Evolutionary conservation across 2,797 vertebrate genomes (phyloP).

Genomic region (Enteromius anoplus): DNA sequence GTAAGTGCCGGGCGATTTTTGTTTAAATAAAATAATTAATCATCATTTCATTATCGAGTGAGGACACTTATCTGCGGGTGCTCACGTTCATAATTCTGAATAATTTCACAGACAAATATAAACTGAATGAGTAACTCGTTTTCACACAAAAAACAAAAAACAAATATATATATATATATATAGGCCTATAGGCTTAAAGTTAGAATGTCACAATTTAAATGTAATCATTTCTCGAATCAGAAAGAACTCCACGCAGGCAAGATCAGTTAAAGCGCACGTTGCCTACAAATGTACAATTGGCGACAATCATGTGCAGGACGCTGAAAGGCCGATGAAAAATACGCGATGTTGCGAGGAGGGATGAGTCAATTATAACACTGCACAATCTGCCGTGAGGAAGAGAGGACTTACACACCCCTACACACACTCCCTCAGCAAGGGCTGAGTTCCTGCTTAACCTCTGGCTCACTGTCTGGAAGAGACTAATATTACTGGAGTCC

Average conservation of each 20-base stretch:
- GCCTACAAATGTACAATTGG: not conserved
- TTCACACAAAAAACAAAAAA: not conserved
- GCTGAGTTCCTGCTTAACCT: conserved; percentile 53
- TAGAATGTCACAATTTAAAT: too few species aligned
- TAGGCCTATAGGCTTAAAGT: too few species aligned
- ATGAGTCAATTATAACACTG: conserved; percentile 38
- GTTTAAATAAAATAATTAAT: conserved; percentile 42
- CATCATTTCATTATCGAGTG: conserved; percentile 33
- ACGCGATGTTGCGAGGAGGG: conserved; percentile 27
- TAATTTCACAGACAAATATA: conserved; percentile 25
- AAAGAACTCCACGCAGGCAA: not conserved
- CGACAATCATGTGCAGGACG: not conserved
- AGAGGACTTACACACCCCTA: conserved; percentile 46
- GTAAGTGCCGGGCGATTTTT: conserved; percentile 34
- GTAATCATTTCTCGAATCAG: not conserved
- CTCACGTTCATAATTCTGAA: conserved; percentile 12
- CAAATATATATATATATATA: too few species aligned
- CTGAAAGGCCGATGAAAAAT: conserved; percentile 30
- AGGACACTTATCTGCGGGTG: conserved; percentile 47
- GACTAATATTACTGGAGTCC: conserved; percentile 38
- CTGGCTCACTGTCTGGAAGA: conserved; percentile 41
- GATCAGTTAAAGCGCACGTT: not conserved
- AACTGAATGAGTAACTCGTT: not conserved
- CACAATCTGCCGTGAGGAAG: conserved; percentile 34
- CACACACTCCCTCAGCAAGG: conserved; percentile 41